These are phyloP conservation scores for Drosophila asahinai DNA, from an alignment of 1,140 invertebrate species.

Conservation along the genomic window DNA sequence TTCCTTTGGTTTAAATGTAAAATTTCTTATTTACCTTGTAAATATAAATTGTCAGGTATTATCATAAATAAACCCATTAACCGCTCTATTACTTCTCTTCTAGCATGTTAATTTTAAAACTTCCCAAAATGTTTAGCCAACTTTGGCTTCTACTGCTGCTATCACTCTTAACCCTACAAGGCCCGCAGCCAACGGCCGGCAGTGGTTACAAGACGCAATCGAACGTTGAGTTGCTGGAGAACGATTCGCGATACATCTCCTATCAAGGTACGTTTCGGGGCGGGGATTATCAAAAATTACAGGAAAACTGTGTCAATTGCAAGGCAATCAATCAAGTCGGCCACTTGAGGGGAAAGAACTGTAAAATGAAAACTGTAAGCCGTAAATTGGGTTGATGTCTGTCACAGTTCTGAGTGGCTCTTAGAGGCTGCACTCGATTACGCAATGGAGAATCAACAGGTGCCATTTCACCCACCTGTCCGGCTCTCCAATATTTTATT, in stretches of 20 bases:
- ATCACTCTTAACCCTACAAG: slow-evolving; percentile 43
- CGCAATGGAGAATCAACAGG: slow-evolving; percentile 43
- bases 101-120: slow-evolving; percentile 80
- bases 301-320: slow-evolving; percentile 72
- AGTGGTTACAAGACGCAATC: slow-evolving; percentile 46
- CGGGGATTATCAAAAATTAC: slow-evolving; percentile 62
- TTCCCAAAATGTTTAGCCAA: slow-evolving; percentile 65
- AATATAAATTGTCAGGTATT: too few species aligned
- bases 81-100: slow-evolving; percentile 18
- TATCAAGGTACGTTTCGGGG: slow-evolving; percentile 85
- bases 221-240: slow-evolving; percentile 75
- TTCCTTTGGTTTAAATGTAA: too few species aligned
- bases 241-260: slow-evolving; percentile 85
- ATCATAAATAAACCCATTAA: too few species aligned
- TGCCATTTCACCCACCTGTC: slow-evolving; percentile 20
- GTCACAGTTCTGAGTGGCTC: slow-evolving; percentile 60
- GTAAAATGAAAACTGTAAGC: slow-evolving; percentile 27
- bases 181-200: slow-evolving; percentile 21
- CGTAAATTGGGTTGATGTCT: slow-evolving; percentile 68
- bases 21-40: too few species aligned
- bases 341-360: slow-evolving; percentile 30
- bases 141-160: slow-evolving; percentile 46
- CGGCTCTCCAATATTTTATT: slow-evolving; percentile 9
- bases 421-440: slow-evolving; percentile 45
- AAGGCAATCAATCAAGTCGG: slow-evolving; percentile 65